A percentile compares a stretch with the other conserved stretches of the same genome.
Conservation (phyloP, 2,888 invertebrate genomes). For the Salpingus planirostris region DNA sequence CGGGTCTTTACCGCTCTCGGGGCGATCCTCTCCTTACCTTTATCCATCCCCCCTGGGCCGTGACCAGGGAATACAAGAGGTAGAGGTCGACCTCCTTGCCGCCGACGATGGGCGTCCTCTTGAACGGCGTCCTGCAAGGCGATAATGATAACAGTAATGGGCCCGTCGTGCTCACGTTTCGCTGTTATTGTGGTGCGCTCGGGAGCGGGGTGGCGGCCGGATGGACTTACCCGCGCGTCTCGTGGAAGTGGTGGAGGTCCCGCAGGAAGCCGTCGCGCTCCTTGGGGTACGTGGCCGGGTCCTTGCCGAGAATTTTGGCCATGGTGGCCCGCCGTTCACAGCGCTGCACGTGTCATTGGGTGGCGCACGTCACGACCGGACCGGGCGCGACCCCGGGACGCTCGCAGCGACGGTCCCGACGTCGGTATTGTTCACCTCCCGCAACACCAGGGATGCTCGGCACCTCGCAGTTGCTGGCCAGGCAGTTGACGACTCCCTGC, state of each 20-base stretch:
- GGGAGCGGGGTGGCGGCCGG: constrained; percentile 1
- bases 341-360: constrained; percentile 40
- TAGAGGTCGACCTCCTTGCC: constrained; percentile 89
- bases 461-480: constrained; percentile 36
- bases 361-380: too few relatives aligned
- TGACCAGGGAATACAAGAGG: constrained; percentile 84
- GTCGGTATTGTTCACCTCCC: constrained; percentile 38
- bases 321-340: too few relatives aligned
- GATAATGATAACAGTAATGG: not conserved
- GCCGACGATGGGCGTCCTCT: constrained; percentile 64
- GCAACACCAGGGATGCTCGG: constrained; percentile 27
- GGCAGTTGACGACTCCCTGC: constrained; percentile 44
- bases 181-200: too few relatives aligned
- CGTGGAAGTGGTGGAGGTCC: constrained; percentile 85
- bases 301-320: constrained; percentile 58
- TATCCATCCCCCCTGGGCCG: constrained; percentile 86
- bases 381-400: constrained; percentile 33
- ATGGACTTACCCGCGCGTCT: constrained; percentile 76
- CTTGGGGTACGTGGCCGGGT: constrained; percentile 64
- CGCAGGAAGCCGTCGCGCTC: constrained; percentile 73
- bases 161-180: too few relatives aligned
- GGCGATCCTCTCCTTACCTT: constrained; percentile 69
- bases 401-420: too few relatives aligned
- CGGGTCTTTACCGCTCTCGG: too few relatives aligned
- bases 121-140: constrained; percentile 49